Evolutionary conservation across 2,888 invertebrate species (phyloP).

Genomic region (Malacosoma neustria): DNA sequence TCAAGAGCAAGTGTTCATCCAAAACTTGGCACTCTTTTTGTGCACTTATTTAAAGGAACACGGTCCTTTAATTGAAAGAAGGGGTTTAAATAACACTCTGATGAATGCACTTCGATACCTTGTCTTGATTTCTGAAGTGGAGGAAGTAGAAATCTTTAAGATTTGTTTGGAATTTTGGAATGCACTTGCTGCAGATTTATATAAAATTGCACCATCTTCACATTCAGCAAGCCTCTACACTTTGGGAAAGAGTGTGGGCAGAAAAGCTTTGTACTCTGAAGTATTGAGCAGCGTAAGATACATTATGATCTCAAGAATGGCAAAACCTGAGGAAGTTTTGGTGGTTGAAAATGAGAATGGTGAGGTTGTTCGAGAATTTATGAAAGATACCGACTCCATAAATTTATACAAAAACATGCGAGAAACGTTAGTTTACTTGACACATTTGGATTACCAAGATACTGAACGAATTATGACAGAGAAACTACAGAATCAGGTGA

Average conservation of each 20-base stretch:
- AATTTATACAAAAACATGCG: conserved; percentile 99
- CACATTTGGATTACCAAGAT: conserved; percentile 98
- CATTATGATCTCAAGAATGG: conserved; percentile 99
- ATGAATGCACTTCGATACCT: conserved; percentile 91
- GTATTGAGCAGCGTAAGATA: conserved; percentile 92
- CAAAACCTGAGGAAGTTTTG: conserved; percentile 99
- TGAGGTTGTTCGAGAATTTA: conserved; percentile 98
- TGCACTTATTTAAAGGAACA: conserved; percentile 98
- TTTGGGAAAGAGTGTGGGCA: conserved; percentile 62
- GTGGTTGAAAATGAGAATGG: conserved; percentile 99
- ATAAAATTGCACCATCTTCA: conserved; percentile 87
- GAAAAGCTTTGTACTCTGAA: conserved; percentile 84
- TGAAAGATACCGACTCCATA: conserved; percentile 99
- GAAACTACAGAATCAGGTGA: conserved; percentile 98
- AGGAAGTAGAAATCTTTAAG: conserved; percentile 99
- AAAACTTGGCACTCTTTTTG: conserved; percentile 97
- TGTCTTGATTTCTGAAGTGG: conserved; percentile 96
- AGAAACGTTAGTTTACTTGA: conserved; percentile 97
- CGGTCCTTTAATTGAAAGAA: conserved; percentile 89
- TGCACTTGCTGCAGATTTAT: conserved; percentile 92
- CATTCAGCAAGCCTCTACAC: conserved; percentile 54
- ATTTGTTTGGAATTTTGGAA: conserved; percentile 99
- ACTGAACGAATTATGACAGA: conserved; percentile 99
- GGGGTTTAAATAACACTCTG: conserved; percentile 83
- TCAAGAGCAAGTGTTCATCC: conserved; percentile 99